Evolutionary conservation across 2,113 vertebrate genomes (phyloP), one percentile per base, ranked within the genome.

Genomic region (Rhineura floridana): DNA sequence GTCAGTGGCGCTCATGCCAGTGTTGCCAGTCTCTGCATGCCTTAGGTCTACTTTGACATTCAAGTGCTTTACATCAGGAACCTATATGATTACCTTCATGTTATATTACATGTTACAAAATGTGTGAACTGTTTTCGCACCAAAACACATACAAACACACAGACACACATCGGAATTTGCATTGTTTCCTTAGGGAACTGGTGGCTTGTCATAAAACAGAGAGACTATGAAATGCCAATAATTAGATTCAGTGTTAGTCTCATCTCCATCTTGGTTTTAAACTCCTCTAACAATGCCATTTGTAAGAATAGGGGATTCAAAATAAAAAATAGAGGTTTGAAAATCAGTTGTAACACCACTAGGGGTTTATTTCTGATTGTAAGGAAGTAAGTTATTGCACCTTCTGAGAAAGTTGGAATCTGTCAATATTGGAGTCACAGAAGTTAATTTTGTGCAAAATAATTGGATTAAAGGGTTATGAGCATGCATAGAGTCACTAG

Each of bases 121-220:
- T 81, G 84, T 1, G 1, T 36, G n/a, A 90, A 30, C 92, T 55
- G 4, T 77, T n/a, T 25, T 12, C n/a, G n/a, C n/a, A n/a, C n/a
- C n/a, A n/a, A n/a, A n/a, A n/a, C n/a, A n/a, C n/a, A n/a, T n/a
- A n/a, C n/a, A n/a, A n/a, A n/a, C n/a, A n/a, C n/a, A n/a, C n/a
- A n/a, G n/a, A n/a, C n/a, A n/a, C n/a, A n/a, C n/a, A n/a, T n/a
- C n/a, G n/a, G n/a, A n/a, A n/a, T 36, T 36, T 39, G 11, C 84
- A 93, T 80, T 62, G 42, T 70, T 94, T 92, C 30, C 83, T 25
- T 36, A 89, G 80, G 79, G 67, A 89, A 91, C 87, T 83, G 78
- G 42, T 87, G 77, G 55, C 1, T 69, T 83, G 85, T 17, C 87
- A 67, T 91, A 83, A 90, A 91, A 90, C 87, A 89, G 55, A 30